Evolutionary conservation across 2,113 vertebrate genomes (phyloP).

Genomic region (Choloepus hoffmanni): DNA sequence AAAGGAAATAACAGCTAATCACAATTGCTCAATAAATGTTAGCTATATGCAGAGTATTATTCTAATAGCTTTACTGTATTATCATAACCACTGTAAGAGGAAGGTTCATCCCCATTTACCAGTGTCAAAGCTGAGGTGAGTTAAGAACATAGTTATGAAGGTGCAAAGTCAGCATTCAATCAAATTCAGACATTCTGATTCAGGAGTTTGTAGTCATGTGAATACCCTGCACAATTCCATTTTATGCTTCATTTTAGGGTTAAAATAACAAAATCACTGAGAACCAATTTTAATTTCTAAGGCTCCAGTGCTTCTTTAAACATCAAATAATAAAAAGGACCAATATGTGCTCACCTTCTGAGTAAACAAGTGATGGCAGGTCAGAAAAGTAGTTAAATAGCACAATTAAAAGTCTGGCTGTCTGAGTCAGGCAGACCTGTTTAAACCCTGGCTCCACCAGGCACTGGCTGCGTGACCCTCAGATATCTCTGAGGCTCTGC

Average conservation of each 20-base stretch:
- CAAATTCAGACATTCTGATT: neutral
- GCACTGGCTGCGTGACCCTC: neutral
- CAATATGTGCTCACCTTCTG: neutral
- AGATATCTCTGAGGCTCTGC: neutral
- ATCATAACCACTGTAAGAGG: neutral
- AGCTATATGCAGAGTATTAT: neutral
- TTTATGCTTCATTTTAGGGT: constrained; percentile 39
- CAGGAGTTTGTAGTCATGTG: neutral
- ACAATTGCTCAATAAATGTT: neutral
- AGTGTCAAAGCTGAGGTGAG: neutral
- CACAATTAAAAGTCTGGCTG: neutral
- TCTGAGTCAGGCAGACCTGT: neutral
- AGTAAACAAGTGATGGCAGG: neutral
- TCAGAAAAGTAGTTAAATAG: neutral
- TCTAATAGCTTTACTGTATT: neutral
- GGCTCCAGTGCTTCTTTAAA: constrained; percentile 21
- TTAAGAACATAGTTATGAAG: neutral
- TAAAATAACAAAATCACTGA: constrained; percentile 23
- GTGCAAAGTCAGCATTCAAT: neutral
- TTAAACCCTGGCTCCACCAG: neutral
- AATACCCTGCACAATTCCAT: neutral
- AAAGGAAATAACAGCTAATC: neutral
- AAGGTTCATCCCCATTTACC: neutral
- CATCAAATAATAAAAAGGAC: constrained; percentile 16
- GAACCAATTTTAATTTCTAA: constrained; percentile 44